These are phyloP conservation scores for Apamea epomidion DNA, from an alignment of 2,888 invertebrate species.

Conservation along the genomic window DNA sequence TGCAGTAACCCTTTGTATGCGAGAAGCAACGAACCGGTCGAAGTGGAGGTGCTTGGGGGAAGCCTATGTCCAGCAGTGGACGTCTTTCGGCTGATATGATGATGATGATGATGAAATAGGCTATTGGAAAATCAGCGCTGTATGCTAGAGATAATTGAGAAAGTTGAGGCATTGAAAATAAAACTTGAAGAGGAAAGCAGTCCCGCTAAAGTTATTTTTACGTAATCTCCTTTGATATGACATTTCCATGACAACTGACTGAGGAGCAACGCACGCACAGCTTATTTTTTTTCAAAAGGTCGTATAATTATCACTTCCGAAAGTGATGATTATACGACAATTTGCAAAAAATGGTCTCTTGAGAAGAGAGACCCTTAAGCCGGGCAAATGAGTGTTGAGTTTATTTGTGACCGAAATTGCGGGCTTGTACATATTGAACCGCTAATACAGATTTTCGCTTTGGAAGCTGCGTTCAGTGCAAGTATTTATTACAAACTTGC, in stretches of 20 bases:
- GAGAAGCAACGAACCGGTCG: no score
- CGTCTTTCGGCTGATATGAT: no score
- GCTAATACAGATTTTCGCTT: slow-evolving; percentile 10
- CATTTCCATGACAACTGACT: no score
- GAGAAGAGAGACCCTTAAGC: not conserved
- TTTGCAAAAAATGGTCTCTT: not conserved
- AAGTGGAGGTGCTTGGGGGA: no score
- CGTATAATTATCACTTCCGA: no score
- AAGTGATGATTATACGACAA: not conserved
- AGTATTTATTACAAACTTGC: not conserved
- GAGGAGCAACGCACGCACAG: slow-evolving; percentile 13
- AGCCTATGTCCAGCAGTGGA: no score
- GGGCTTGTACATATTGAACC: not conserved
- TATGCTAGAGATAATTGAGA: not conserved
- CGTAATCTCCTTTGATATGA: no score
- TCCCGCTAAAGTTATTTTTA: not conserved
- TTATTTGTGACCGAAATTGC: not conserved
- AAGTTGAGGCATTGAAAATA: not conserved
- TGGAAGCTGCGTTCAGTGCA: not conserved
- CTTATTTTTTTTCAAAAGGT: no score
- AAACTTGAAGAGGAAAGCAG: not conserved
- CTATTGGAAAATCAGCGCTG: not conserved
- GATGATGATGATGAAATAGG: no score
- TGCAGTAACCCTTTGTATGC: no score
- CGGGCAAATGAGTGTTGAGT: not conserved